These are phyloP conservation scores for Cryptops parisi DNA, from an alignment of 2,888 invertebrate species.

Conservation along the genomic window DNA sequence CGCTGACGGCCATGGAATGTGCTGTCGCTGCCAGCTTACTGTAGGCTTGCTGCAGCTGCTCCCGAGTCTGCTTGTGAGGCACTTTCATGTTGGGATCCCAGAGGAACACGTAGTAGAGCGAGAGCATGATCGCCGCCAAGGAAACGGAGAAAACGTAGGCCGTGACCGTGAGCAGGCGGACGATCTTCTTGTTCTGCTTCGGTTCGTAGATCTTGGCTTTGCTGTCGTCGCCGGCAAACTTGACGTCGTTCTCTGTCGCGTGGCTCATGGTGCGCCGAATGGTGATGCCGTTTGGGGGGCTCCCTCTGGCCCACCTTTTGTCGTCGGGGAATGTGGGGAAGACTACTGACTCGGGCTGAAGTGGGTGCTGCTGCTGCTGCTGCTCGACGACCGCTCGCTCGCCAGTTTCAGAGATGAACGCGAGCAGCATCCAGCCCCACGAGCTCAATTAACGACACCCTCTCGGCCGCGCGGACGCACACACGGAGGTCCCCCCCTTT, in stretches of 20 bases:
- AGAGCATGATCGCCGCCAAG: conserved; percentile 80
- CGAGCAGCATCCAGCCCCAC: too few relatives aligned
- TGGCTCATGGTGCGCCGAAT: conserved; percentile 8
- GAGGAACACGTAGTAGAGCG: conserved; percentile 83
- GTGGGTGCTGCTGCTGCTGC: too few relatives aligned
- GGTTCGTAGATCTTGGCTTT: conserved; percentile 36
- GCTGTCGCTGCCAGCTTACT: too few relatives aligned
- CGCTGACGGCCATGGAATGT: too few relatives aligned
- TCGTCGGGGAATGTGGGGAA: not conserved
- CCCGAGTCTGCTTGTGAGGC: too few relatives aligned
- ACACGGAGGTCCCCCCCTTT: too few relatives aligned
- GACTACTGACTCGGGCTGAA: not conserved
- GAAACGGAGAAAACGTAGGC: conserved; percentile 90
- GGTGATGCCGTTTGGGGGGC: not conserved
- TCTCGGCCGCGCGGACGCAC: too few relatives aligned
- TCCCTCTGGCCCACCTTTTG: not conserved
- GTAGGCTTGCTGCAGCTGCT: too few relatives aligned
- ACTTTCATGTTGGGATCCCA: conserved; percentile 61
- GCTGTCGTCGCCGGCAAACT: conserved; percentile 19
- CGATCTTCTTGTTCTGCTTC: conserved; percentile 51
- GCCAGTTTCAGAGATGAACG: too few relatives aligned
- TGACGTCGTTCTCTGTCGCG: conserved; percentile 14
- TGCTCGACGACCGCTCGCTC: too few relatives aligned
- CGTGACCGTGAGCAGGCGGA: conserved; percentile 79
- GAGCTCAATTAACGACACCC: too few relatives aligned